These are phyloP conservation scores for Phataginus tricuspis DNA, from an alignment of 2,797 vertebrate genomes.

Conservation along the genomic window DNA sequence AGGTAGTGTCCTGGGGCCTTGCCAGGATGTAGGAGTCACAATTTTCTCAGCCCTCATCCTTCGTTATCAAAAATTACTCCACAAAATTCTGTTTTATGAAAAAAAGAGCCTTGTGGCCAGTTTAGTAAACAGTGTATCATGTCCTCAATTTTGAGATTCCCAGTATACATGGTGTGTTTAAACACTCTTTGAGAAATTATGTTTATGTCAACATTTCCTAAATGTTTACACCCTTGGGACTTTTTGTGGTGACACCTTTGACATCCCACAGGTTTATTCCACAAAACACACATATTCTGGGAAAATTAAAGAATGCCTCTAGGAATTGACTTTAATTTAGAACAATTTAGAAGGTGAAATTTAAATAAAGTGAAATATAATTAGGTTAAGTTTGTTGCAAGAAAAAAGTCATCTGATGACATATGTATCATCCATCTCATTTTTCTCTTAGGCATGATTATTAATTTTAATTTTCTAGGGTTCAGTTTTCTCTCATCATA, in stretches of 20 bases:
- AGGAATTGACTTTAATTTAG: conserved; percentile 8
- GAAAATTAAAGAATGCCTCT: neutral
- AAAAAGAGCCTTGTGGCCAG: neutral
- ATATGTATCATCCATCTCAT: neutral
- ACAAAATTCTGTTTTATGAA: conserved; percentile 12
- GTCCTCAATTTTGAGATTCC: neutral
- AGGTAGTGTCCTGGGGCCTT: neutral
- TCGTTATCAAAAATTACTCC: neutral
- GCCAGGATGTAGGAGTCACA: neutral
- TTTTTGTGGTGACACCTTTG: neutral
- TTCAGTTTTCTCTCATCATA: neutral
- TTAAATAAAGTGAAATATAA: conserved; percentile 29
- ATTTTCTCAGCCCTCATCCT: neutral
- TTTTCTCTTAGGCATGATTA: neutral
- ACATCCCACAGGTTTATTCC: neutral
- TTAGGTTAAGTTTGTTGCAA: neutral
- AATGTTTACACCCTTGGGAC: neutral
- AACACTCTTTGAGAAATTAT: neutral
- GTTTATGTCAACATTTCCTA: neutral
- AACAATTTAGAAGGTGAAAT: neutral
- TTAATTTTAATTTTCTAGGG: neutral
- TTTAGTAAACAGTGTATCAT: neutral
- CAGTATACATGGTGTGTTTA: neutral
- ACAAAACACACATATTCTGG: neutral
- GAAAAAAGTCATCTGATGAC: neutral